Conservation (phyloP, 2,888 invertebrate genomes). For the Nebria brevicollis region DNA sequence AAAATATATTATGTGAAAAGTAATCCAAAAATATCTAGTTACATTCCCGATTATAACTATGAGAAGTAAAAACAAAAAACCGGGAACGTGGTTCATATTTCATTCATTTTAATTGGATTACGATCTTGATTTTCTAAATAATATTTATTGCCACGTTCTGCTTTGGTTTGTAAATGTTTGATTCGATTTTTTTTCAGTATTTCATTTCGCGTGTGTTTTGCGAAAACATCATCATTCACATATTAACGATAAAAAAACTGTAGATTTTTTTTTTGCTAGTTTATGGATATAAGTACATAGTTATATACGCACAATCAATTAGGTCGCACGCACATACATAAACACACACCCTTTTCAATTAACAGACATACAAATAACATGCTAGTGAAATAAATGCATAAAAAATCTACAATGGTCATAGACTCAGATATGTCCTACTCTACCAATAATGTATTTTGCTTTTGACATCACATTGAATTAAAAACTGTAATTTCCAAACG, state of each 20-base stretch:
- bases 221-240: constrained; percentile 10
- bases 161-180: constrained; percentile 24
- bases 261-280: not conserved
- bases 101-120: constrained; percentile 24
- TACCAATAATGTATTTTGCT: constrained; percentile 3
- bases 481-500: constrained; percentile 36
- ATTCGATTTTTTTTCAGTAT: constrained; percentile 20
- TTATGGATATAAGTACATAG: not conserved
- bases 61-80: not conserved
- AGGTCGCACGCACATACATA: too few species aligned
- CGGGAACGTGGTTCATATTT: not conserved
- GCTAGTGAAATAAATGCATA: too few species aligned
- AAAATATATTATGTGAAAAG: not conserved
- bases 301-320: not conserved
- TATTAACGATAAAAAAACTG: not conserved
- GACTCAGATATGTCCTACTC: not conserved
- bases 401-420: not conserved
- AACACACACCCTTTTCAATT: too few species aligned
- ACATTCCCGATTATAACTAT: not conserved
- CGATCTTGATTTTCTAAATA: constrained; percentile 22
- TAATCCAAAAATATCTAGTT: not conserved
- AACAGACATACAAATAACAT: too few species aligned
- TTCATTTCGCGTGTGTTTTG: constrained; percentile 22
- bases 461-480: constrained; percentile 39
- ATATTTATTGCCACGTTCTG: constrained; percentile 30